These are phyloP conservation scores for Molossus molossus DNA, from an alignment of 2,797 vertebrate genomes.

Conservation along the genomic window DNA sequence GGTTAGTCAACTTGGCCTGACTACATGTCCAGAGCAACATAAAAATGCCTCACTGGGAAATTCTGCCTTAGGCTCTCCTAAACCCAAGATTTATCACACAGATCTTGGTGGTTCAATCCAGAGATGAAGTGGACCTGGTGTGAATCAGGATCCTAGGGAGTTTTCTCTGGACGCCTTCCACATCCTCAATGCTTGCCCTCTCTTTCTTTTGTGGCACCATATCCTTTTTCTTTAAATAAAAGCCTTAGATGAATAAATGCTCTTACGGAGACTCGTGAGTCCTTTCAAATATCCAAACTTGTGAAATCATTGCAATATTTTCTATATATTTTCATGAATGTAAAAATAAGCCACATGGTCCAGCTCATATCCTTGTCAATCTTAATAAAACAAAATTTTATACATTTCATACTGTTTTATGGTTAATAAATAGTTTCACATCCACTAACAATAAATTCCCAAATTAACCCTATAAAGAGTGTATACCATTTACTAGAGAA, in stretches of 20 bases:
- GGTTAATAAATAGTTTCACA: conserved; percentile 50
- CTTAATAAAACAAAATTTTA: conserved; percentile 49
- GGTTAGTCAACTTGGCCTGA: background rate
- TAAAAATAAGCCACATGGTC: background rate
- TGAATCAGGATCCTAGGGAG: background rate
- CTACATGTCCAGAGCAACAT: background rate
- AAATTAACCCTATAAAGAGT: background rate
- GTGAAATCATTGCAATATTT: conserved; percentile 43
- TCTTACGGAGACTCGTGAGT: conserved; percentile 15
- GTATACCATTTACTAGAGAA: conserved; percentile 45
- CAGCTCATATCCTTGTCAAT: conserved; percentile 26
- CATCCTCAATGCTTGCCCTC: background rate
- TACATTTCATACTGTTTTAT: background rate
- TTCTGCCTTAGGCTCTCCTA: background rate
- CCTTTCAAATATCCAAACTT: conserved; percentile 50
- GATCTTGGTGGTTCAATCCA: background rate
- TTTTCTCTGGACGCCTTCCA: background rate
- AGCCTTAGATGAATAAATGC: background rate
- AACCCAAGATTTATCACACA: conserved; percentile 29
- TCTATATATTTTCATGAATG: conserved; percentile 40
- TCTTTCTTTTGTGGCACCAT: background rate
- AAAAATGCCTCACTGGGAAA: background rate
- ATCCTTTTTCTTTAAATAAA: conserved; percentile 47
- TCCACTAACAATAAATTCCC: conserved; percentile 4
- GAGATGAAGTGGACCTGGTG: background rate